A percentile compares a stretch with the other conserved stretches of the same genome.
phyloP scores from a whole-genome alignment of 1,140 invertebrate species.

The Phortica variegata region DNA sequence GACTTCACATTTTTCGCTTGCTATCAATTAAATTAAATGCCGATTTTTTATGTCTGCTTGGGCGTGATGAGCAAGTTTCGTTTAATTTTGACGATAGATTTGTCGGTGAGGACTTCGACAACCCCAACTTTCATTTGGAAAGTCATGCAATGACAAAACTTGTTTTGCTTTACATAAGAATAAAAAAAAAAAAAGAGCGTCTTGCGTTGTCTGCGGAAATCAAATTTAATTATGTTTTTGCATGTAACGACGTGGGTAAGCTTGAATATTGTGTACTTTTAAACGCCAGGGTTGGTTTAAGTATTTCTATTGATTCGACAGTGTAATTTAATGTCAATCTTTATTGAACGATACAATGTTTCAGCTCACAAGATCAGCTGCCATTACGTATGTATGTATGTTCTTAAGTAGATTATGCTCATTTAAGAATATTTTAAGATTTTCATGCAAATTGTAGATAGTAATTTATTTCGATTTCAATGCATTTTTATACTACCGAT shows the following conservation, averaged over 20 bases:
- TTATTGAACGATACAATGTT: too few species aligned
- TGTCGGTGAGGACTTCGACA: neutral
- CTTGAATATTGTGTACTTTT: slow-evolving; percentile 32
- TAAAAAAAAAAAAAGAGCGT: slow-evolving; percentile 1
- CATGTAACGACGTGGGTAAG: slow-evolving; percentile 26
- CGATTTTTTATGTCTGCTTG: slow-evolving; percentile 11
- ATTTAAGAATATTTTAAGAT: too few species aligned
- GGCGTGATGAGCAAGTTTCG: slow-evolving; percentile 12
- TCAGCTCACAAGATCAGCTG: too few species aligned
- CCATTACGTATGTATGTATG: too few species aligned
- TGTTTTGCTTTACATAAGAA: slow-evolving; percentile 33
- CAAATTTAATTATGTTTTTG: slow-evolving; percentile 50
- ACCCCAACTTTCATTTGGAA: slow-evolving; percentile 10
- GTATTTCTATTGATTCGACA: too few species aligned
- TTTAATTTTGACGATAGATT: slow-evolving; percentile 37
- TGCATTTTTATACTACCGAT: too few species aligned
- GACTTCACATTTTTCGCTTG: slow-evolving; percentile 24
- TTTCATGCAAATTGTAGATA: too few species aligned
- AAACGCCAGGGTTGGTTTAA: slow-evolving; percentile 23
- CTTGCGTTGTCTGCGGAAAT: slow-evolving; percentile 23
- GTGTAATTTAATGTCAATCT: too few species aligned
- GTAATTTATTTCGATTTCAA: too few species aligned
- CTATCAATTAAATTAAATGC: slow-evolving; percentile 52
- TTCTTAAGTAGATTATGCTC: too few species aligned
- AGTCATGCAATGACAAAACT: slow-evolving; percentile 51